These are phyloP conservation scores for Stenotaenia linearis DNA, from an alignment of 2,888 invertebrate species.

Conservation along the genomic window DNA sequence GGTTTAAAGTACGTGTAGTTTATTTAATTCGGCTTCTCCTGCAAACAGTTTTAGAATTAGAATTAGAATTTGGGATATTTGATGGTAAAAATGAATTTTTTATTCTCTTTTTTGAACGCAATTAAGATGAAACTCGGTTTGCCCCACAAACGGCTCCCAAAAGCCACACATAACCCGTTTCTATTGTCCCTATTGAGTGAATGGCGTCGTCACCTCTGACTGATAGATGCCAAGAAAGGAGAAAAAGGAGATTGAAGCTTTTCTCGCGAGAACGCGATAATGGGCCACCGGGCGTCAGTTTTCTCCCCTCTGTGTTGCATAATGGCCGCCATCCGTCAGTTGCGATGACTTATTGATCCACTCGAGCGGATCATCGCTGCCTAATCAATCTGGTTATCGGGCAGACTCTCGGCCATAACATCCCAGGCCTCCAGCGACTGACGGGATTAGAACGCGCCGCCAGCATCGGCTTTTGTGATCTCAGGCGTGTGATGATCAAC, in stretches of 20 bases:
- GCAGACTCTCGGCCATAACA: not conserved
- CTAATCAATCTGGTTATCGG: conserved; percentile 31
- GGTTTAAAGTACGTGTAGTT: not conserved
- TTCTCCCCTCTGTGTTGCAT: not conserved
- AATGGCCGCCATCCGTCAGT: conserved; percentile 22
- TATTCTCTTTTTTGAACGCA: conserved; percentile 35
- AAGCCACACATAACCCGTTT: conserved; percentile 22
- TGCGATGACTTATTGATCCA: conserved; percentile 27
- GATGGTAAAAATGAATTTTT: conserved; percentile 33
- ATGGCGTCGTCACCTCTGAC: conserved; percentile 8
- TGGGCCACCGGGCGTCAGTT: conserved; percentile 17
- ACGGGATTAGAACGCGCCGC: conserved; percentile 17
- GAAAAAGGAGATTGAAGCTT: conserved; percentile 21
- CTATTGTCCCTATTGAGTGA: conserved; percentile 1
- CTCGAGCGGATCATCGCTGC: conserved; percentile 31
- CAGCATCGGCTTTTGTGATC: conserved; percentile 24
- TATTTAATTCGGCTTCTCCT: not conserved
- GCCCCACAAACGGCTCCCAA: not conserved
- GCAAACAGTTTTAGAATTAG: not conserved
- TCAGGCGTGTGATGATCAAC: conserved; percentile 13
- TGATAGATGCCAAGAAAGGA: conserved; percentile 12
- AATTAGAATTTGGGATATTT: not conserved
- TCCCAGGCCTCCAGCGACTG: not conserved
- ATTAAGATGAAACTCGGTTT: not conserved
- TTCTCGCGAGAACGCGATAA: conserved; percentile 17